phyloP scores from a whole-genome alignment of 1,140 invertebrate species.

The Aphelinus atriplicis region DNA sequence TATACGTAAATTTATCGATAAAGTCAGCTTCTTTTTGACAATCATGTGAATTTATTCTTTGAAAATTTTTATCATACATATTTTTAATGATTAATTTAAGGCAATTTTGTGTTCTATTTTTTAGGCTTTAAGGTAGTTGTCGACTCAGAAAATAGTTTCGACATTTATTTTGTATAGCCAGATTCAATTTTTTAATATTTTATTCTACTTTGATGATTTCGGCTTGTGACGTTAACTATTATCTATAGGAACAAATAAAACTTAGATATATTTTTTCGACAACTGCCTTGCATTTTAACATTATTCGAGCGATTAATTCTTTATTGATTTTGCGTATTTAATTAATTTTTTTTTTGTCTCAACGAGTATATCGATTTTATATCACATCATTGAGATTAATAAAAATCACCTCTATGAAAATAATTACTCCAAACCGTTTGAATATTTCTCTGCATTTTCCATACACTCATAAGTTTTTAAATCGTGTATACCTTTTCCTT shows the following conservation, averaged over 20 bases:
- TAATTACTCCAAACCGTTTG: not conserved
- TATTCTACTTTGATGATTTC: too few relatives aligned
- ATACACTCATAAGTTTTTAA: not conserved
- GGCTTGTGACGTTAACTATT: too few relatives aligned
- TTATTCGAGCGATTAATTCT: too few relatives aligned
- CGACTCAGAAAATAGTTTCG: too few relatives aligned
- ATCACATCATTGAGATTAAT: slow-evolving; percentile 7
- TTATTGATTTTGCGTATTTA: not conserved
- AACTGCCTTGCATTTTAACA: too few relatives aligned
- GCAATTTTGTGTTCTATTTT: not conserved
- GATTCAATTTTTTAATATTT: too few relatives aligned
- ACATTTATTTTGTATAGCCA: too few relatives aligned
- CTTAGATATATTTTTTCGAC: too few relatives aligned
- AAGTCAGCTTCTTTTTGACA: slow-evolving; percentile 24
- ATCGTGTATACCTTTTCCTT: too few relatives aligned
- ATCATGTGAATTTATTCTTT: slow-evolving; percentile 7
- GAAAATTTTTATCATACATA: slow-evolving; percentile 12
- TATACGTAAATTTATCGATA: slow-evolving; percentile 4
- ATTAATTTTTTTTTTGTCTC: not conserved
- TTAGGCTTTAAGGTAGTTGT: not conserved
- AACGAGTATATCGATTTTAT: not conserved
- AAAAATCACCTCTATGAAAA: not conserved
- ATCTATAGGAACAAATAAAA: too few relatives aligned
- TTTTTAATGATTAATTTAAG: not conserved
- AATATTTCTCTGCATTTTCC: slow-evolving; percentile 8